These are phyloP conservation scores for Stenodera caucasica DNA, from an alignment of 2,888 invertebrate genomes.

Conservation along the genomic window DNA sequence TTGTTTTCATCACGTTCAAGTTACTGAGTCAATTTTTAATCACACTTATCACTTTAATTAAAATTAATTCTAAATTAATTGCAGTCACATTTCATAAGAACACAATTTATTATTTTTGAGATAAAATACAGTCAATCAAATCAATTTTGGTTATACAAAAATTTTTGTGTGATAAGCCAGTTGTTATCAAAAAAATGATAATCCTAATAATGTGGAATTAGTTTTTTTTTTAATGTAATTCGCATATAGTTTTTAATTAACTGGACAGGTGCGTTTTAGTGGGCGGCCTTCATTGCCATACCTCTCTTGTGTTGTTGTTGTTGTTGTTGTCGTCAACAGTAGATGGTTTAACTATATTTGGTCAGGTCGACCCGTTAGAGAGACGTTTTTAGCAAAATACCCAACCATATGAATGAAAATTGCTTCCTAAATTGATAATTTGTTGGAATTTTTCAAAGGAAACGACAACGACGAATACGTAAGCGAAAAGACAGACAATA, in stretches of 20 bases:
- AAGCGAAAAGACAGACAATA: neutral
- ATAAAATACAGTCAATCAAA: too few relatives aligned
- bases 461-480: neutral
- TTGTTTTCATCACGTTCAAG: slow-evolving; percentile 10
- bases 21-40: slow-evolving; percentile 8
- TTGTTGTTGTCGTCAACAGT: neutral
- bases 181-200: too few relatives aligned
- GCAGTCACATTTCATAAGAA: too few relatives aligned
- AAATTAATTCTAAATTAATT: slow-evolving; percentile 3
- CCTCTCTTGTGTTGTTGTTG: neutral
- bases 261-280: slow-evolving; percentile 5
- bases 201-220: too few relatives aligned
- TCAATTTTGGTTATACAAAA: too few relatives aligned
- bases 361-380: neutral
- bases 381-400: neutral
- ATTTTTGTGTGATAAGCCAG: neutral
- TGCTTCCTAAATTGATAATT: neutral
- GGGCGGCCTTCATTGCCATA: slow-evolving; percentile 4
- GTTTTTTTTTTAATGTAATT: too few relatives aligned
- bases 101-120: too few relatives aligned
- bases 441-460: neutral
- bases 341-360: neutral
- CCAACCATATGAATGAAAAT: neutral
- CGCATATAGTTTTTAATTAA: neutral
- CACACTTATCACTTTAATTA: slow-evolving; percentile 9